Base-by-base conservation (phyloP, 2,888 invertebrate genomes). In the Stenurella melanura region DNA sequence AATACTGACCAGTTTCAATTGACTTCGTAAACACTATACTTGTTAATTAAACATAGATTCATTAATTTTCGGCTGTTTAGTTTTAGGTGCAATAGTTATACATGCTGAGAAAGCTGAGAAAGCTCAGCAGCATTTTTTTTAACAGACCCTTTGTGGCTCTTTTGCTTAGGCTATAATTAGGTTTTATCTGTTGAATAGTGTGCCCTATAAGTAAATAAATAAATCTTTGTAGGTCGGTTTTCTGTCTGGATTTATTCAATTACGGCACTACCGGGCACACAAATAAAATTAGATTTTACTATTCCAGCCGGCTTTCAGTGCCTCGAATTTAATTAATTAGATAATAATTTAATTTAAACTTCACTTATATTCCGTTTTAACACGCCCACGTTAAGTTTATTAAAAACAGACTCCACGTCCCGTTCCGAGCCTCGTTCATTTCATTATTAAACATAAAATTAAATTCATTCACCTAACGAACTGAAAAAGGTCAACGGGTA, bases 311-410 rank as follows among this genome's bases (percentile, higher is more conserved):
- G 18, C 34, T 54, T 15, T 21, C 66, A 15, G 9, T 21, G 21
- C 42, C 38, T 64, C 50, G 15, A 21, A 50, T 67, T 67, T 42
- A 67, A 67, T 67, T 67, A 67, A 50, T 50, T 67, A 67, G 21
- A 21, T 50, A 50, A n/a, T 67, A 54, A 67, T 67, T 50, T 21
- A 42, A 19, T 42, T 42, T 18, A 42, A 66, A 67, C 21, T 50
- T 60, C 26, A 30, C 26, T 21, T 60, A 60, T 21, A 42, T 50
- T 21, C 50, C 66, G 54, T 54, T 67, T 67, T 19, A 18, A 50
- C 50, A 19, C 42, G 21, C 66, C 66, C 42, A 42, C 66, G 50
- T 19, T 19, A 12, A 11, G 26, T 21, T 60, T 12, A 21, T 42
- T 50, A 21, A 50, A 67, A 67, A 61, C 61, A 30, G 30, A 9